phyloP scores from a whole-genome alignment of 2,888 invertebrate genomes.

The Piscicola geometra region DNA sequence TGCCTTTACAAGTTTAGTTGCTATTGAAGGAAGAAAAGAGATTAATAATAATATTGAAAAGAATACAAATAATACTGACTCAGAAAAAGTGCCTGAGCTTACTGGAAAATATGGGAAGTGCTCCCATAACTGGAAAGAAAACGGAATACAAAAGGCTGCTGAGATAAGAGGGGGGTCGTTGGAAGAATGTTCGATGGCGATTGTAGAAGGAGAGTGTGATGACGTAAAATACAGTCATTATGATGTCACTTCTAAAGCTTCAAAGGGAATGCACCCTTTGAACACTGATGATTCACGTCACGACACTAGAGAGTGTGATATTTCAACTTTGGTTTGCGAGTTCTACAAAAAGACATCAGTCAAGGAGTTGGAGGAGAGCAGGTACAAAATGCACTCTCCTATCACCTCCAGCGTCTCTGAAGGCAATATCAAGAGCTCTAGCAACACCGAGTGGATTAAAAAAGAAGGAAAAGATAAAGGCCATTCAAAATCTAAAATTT shows the following conservation, averaged over 20 bases:
- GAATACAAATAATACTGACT: no score
- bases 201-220: neutral
- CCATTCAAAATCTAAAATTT: conserved; percentile 2
- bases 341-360: conserved; percentile 1
- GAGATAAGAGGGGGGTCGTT: no score
- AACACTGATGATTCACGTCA: neutral
- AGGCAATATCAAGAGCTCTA: neutral
- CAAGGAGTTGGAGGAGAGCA: conserved; percentile 4
- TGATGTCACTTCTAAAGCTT: neutral
- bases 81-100: no score
- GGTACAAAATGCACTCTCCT: neutral
- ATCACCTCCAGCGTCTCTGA: conserved; percentile 8
- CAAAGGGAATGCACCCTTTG: neutral
- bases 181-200: neutral
- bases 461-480: neutral
- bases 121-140: no score
- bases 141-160: no score
- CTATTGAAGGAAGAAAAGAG: no score
- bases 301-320: neutral
- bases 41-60: no score
- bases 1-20: no score
- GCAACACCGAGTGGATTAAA: neutral
- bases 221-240: neutral
- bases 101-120: no score
- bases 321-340: neutral